Base-by-base conservation (phyloP, 2,888 invertebrate species). In the Ashinkailepas kermadecensis region DNA sequence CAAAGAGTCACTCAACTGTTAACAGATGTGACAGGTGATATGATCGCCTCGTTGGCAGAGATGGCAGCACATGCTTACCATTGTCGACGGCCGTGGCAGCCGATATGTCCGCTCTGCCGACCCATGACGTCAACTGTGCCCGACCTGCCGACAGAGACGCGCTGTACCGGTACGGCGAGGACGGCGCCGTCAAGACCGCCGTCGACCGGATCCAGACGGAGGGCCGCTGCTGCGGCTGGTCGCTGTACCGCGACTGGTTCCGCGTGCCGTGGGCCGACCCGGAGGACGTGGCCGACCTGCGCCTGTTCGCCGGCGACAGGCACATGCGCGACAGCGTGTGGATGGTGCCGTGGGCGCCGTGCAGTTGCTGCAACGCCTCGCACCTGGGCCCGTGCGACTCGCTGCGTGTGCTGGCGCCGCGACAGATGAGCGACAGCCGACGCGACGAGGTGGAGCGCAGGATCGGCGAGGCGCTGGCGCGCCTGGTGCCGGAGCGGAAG, bases 321-420 rank as follows among this genome's bases (percentile, higher is more conserved):
- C 74, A 12, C 54, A 74, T 74, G 74, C 15, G 21, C 7, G 74
- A 54, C 74, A 54, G 74, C 54, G 15, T 74, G 6, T 74, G 74
- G 74, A 6, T 74, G 74, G 74, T 74, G 74, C 74, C 74, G 18
- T 74, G 74, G 74, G 74, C 74, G 39, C 74, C 74, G 23, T 74
- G 74, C 54, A 74, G 74, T 54, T 74, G 74, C 54, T 74, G 74
- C 21, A 74, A 74, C 54, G 13, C 25, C 74, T 23, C 74, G 39
- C 74, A 54, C 54, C 54, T 54, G 74, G 74, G 74, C 7, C 74
- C 74, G 15, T 74, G 74, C 54, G 74, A 74, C 54, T 54, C 74
- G 54, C 54, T 74, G 18, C 54, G 39, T 39, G 8, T 54, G 54
- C 54, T 54, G 18, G 74, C 54, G 54, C 74, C 74, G 54, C 74